phyloP scores from a whole-genome alignment of 2,888 invertebrate genomes.

The Steinernema scapterisci region DNA sequence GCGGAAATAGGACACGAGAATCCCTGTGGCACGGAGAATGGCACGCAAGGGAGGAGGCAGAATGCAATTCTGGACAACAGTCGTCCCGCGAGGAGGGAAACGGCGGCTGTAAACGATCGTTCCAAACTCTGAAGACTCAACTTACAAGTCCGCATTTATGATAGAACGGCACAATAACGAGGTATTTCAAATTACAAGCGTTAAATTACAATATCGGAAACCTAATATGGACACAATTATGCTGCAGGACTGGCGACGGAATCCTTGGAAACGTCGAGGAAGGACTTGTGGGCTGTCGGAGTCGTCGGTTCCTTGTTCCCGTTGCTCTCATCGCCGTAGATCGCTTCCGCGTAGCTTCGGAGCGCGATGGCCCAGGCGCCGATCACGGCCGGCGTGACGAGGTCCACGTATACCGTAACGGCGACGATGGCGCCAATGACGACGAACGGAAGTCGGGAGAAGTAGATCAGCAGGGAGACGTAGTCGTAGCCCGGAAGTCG shows the following conservation, averaged over 20 bases:
- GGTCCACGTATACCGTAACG: slow-evolving; percentile 11
- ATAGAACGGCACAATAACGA: no score
- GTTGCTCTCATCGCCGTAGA: background rate
- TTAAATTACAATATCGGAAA: no score
- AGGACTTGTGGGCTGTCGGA: background rate
- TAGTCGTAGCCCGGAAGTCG: background rate
- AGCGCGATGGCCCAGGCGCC: slow-evolving; percentile 15
- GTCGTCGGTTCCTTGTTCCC: background rate
- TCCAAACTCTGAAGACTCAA: no score
- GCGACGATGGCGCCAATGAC: slow-evolving; percentile 8
- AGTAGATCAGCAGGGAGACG: background rate
- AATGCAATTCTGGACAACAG: no score
- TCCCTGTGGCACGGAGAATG: no score
- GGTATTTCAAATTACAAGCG: no score
- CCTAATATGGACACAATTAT: background rate
- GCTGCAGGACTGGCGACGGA: background rate
- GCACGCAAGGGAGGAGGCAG: no score
- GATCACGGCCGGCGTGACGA: slow-evolving; percentile 7
- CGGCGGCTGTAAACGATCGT: no score
- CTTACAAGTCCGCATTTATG: no score
- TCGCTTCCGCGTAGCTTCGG: slow-evolving; percentile 11
- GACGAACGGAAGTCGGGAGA: slow-evolving; percentile 14
- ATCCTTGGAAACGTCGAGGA: slow-evolving; percentile 6
- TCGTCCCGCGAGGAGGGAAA: no score
- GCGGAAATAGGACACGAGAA: no score